Percentiles rank a stretch among this genome's conserved stretches.
Conservation (phyloP, 2,113 vertebrate genomes). For the Prochilodus magdalenae region DNA sequence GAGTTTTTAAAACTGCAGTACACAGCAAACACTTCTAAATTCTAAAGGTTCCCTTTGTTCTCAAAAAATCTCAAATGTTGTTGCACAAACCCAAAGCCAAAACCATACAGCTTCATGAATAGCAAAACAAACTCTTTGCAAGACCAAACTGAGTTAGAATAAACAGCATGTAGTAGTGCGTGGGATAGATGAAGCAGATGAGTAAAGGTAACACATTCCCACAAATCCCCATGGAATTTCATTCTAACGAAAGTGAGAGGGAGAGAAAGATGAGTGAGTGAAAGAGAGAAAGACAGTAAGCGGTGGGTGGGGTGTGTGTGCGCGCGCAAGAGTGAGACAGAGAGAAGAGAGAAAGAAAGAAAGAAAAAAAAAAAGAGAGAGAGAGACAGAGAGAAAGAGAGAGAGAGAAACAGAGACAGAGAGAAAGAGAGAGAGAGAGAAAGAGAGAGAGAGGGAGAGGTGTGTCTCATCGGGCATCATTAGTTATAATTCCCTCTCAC, state of each 20-base stretch:
- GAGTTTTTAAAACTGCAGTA: neutral
- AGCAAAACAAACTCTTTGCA: neutral
- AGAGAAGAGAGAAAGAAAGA: conserved; percentile 77
- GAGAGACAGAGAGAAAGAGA: conserved; percentile 36
- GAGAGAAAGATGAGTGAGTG: neutral
- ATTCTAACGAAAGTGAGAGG: neutral
- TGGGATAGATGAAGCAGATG: conserved; percentile 27
- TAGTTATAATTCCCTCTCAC: conserved; percentile 94
- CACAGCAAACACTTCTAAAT: neutral
- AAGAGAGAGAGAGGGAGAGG: conserved; percentile 45
- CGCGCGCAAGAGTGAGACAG: conserved; percentile 27
- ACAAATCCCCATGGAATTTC: conserved; percentile 32
- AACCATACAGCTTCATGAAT: neutral
- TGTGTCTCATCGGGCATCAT: conserved; percentile 89
- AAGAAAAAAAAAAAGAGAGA: neutral
- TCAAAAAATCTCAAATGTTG: neutral
- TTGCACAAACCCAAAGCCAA: conserved; percentile 3
- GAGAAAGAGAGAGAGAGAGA: conserved; percentile 36
- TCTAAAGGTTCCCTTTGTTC: neutral
- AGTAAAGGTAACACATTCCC: conserved; percentile 43
- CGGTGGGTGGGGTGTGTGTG: conserved; percentile 33
- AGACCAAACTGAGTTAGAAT: neutral
- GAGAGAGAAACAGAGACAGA: conserved; percentile 37
- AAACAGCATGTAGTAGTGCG: conserved; percentile 17
- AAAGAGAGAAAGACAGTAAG: conserved; percentile 28